These are phyloP conservation scores for Passerculus sandwichensis DNA, from an alignment of 2,797 vertebrate species.

Conservation along the genomic window DNA sequence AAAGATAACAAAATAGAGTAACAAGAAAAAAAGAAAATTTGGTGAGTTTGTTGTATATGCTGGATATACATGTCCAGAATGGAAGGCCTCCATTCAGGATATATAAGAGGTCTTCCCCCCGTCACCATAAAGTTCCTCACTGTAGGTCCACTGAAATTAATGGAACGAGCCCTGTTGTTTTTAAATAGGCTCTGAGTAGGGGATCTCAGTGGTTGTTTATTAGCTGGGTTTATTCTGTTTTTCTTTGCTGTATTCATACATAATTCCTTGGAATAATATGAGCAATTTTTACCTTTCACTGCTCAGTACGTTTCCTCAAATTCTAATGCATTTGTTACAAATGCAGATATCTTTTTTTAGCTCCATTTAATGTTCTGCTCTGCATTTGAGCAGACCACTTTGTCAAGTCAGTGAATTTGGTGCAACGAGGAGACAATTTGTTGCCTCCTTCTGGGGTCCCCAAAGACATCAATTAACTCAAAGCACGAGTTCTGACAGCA, in stretches of 20 bases:
- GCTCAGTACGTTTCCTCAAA: not conserved
- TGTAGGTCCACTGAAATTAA: not conserved
- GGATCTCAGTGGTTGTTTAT: not conserved
- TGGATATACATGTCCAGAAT: not conserved
- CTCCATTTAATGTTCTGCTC: slow-evolving; percentile 22
- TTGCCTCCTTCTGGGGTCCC: slow-evolving; percentile 69
- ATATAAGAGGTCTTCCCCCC: not conserved
- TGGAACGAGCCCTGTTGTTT: not conserved
- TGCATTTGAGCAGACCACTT: slow-evolving; percentile 24
- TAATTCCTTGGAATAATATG: not conserved
- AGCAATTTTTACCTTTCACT: slow-evolving; percentile 8
- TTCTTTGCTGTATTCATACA: not conserved
- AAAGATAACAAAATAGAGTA: not conserved
- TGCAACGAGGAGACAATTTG: slow-evolving; percentile 63
- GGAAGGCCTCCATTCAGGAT: not conserved
- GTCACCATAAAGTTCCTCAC: not conserved
- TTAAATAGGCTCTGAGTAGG: not conserved
- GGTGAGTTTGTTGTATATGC: not conserved
- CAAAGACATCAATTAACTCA: slow-evolving; percentile 76
- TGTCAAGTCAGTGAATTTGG: slow-evolving; percentile 52
- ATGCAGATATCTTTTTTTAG: slow-evolving; percentile 17
- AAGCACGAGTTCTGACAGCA: slow-evolving; percentile 70
- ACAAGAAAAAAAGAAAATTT: not conserved
- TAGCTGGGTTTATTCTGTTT: not conserved
- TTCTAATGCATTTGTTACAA: not conserved